Base-by-base conservation (phyloP, 1,140 invertebrate genomes). In the Pentalonia nigronervosa region DNA sequence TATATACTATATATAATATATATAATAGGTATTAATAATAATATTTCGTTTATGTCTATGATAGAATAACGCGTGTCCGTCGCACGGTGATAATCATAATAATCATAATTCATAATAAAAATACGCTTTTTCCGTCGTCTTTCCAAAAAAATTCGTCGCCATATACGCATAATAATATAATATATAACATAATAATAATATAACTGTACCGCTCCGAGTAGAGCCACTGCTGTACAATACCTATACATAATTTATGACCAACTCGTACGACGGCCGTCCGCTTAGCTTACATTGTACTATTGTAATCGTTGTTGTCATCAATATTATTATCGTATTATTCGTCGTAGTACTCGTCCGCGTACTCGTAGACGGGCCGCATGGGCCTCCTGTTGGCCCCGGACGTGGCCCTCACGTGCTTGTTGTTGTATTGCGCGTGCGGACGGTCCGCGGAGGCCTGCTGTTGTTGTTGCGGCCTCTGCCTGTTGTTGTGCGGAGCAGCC, bases 281-380 rank as follows among this genome's bases (percentile, higher is more conserved):
- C 7, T 83, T 36, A 34, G 34, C 1, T 41, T 41, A 76, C 20
- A 53, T 53, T 20, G 7, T 36, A 34, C 17, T 81, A 34, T 81
- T 81, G 25, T 30, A 7, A 47, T 47, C 41, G 41, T 86, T 23
- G 11, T 47, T 9, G 25, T 47, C 41, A 4, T 21, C 30, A 83
- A 17, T 45, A 30, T 47, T 47, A n/a, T 48, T 7, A 30, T 45
- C 9, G 23, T 50, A 20, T 50, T 23, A 34, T 56, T 93, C 91
- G 48, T 93, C 91, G 25, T 93, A 93, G 48, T 93, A 93, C 81
- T 93, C 91, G 47, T 92, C 90, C 20, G 90, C 90, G 76, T 93
- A 93, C 84, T 93, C 89, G 67, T 93, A 90, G 41, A 90, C 89
- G 36, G 88, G 91, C 47, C 47, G 83, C 47, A 41, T 17, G 17